Percentiles rank a stretch among this genome's conserved stretches.
Conservation (phyloP, 2,888 invertebrate genomes). For the Andrena dorsata region DNA sequence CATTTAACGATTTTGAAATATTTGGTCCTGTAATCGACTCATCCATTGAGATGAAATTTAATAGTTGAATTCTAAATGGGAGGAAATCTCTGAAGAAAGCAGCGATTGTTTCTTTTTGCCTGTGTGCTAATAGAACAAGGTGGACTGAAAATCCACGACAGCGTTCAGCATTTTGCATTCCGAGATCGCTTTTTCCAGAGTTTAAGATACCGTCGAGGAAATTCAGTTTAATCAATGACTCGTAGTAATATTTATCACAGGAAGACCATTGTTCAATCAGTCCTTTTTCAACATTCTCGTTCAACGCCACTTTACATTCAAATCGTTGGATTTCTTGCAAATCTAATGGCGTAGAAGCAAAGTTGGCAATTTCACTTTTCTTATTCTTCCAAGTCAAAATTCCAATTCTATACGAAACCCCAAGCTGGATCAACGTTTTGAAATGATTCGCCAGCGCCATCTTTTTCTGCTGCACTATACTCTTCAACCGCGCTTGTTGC, state of each 20-base stretch:
- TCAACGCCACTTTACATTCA: background rate
- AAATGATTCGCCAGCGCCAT: slow-evolving; percentile 95
- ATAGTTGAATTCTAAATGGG: slow-evolving; percentile 71
- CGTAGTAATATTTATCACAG: slow-evolving; percentile 91
- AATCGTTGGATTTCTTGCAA: slow-evolving; percentile 79
- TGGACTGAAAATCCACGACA: slow-evolving; percentile 94
- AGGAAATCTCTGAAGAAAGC: slow-evolving; percentile 84
- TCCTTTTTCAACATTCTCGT: background rate
- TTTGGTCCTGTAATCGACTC: background rate
- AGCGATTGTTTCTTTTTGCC: slow-evolving; percentile 88
- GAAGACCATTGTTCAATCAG: slow-evolving; percentile 88
- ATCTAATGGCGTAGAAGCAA: slow-evolving; percentile 90
- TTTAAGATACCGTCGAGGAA: slow-evolving; percentile 88
- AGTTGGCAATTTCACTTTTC: slow-evolving; percentile 87
- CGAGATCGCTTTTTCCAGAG: slow-evolving; percentile 92
- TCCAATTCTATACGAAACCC: slow-evolving; percentile 93
- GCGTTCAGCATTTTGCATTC: slow-evolving; percentile 92
- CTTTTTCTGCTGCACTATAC: slow-evolving; percentile 93
- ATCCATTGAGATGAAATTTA: slow-evolving; percentile 62
- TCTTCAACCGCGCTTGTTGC: slow-evolving; percentile 92
- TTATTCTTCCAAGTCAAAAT: slow-evolving; percentile 84
- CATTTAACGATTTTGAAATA: background rate
- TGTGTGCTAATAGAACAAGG: slow-evolving; percentile 89
- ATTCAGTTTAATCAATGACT: slow-evolving; percentile 89
- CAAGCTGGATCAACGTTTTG: slow-evolving; percentile 90